Evolutionary conservation across 2,113 vertebrate genomes (phyloP), one percentile per base, ranked within the genome.

Genomic region (Campylomormyrus tamandua): DNA sequence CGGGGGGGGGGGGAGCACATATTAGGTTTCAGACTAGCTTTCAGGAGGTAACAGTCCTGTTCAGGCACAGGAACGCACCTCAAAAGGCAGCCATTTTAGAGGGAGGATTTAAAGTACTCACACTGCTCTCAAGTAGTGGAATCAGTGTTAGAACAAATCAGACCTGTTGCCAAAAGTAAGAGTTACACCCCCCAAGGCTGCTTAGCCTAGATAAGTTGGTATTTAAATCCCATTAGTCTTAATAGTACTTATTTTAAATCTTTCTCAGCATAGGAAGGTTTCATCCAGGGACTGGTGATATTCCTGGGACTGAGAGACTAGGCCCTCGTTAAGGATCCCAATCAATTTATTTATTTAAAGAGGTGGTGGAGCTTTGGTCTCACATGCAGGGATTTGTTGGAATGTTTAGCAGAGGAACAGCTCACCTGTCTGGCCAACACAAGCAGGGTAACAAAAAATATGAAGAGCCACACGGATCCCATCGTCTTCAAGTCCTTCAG

Each of bases 401-500:
- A 52, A 27, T 17, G n/a, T 27, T 19, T 45, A 31, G 53, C 35
- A 56, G 24, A 93, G n/a, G 27, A 53, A 46, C 31, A n/a, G 87
- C 98, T 95, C 95, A 99, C 98, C 98, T 99, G 98, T 92, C 98
- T 95, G 17, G 98, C 97, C 93, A 99, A 95, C 50, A 99, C 98
- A 89, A 99, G 97, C 31, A 99, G 95, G 0, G 98, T 99, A 94
- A 98, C 42, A 92, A 99, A 99, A 94, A 99, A 99, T 94, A 99
- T 98, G 90, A 98, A 98, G 84, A 99, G 96, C 49, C 97, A 99
- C 89, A 99, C 96, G 0, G 98, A 98, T 90, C 98, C 98, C 98
- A 99, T 99, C 88, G 98, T 98, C 95, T 99, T 99, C 89, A 99
- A 93, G 91, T 99, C 97, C 95, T 99, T 99, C 92, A 99, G 95